phyloP scores from a whole-genome alignment of 1,140 invertebrate species.

The Dendroctonus valens region DNA sequence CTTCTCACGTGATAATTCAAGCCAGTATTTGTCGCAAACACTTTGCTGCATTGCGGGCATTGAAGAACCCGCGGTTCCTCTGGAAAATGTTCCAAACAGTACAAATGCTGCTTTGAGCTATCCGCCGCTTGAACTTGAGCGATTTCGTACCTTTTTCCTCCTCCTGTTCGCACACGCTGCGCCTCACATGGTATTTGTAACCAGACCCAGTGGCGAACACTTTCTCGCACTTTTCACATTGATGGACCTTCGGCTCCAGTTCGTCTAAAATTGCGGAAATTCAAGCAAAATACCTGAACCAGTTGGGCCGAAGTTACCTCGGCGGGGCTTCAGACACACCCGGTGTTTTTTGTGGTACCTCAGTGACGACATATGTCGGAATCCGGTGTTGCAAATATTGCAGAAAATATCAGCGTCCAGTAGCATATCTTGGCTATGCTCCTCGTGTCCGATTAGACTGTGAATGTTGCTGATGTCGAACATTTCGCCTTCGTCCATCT shows the following conservation, averaged over 20 bases:
- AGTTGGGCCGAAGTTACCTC: conserved; percentile 5
- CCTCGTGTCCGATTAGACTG: background rate
- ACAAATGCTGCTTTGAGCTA: background rate
- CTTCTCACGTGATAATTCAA: conserved; percentile 20
- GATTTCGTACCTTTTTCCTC: conserved; percentile 14
- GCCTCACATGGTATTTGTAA: conserved; percentile 23
- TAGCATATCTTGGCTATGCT: background rate
- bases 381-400: conserved; percentile 21
- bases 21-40: conserved; percentile 23
- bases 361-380: conserved; percentile 26
- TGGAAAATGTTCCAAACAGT: background rate
- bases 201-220: conserved; percentile 19
- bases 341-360: conserved; percentile 28
- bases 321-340: conserved; percentile 26
- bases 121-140: background rate
- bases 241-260: conserved; percentile 14
- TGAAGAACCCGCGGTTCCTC: conserved; percentile 11
- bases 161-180: conserved; percentile 27
- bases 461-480: conserved; percentile 8
- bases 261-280: conserved; percentile 5
- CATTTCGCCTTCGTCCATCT: conserved; percentile 8
- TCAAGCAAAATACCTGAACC: background rate
- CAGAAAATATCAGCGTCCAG: conserved; percentile 17
- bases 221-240: conserved; percentile 24
- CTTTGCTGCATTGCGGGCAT: conserved; percentile 14